These are phyloP conservation scores for Hippocampus abdominalis DNA, from an alignment of 2,113 vertebrate species.

Conservation along the genomic window DNA sequence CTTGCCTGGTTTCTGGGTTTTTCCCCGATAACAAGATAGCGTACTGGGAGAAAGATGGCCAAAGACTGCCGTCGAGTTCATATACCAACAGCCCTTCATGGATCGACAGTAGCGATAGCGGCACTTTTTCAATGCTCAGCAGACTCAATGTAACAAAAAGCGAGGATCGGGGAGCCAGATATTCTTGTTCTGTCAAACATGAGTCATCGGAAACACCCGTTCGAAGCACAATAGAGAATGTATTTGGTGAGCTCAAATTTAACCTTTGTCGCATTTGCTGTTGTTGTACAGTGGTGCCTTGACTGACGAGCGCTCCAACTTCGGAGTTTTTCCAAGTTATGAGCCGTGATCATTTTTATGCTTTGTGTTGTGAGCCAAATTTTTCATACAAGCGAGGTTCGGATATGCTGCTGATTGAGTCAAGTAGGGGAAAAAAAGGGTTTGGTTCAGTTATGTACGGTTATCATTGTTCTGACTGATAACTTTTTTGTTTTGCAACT, in stretches of 20 bases:
- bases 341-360: background rate
- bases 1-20: slow-evolving; percentile 60
- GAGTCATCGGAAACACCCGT: slow-evolving; percentile 48
- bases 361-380: background rate
- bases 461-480: too few species aligned
- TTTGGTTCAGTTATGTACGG: too few species aligned
- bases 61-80: slow-evolving; percentile 13
- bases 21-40: slow-evolving; percentile 55
- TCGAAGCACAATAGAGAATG: slow-evolving; percentile 26
- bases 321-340: too few species aligned
- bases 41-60: slow-evolving; percentile 55
- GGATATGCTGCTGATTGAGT: too few species aligned
- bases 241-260: slow-evolving; percentile 58
- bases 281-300: background rate
- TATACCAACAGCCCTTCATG: slow-evolving; percentile 49
- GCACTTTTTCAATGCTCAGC: slow-evolving; percentile 59
- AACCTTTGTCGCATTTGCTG: background rate
- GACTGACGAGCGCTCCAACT: too few species aligned
- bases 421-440: too few species aligned
- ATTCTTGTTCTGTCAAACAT: slow-evolving; percentile 63
- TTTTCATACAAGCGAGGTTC: too few species aligned
- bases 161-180: slow-evolving; percentile 23
- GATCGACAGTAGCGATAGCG: slow-evolving; percentile 8
- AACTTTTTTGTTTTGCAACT: too few species aligned
- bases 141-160: slow-evolving; percentile 36